Percentiles rank a stretch among this genome's conserved stretches.
phyloP scores from a whole-genome alignment of 1,140 invertebrate genomes.

The Campoletis sonorensis region DNA sequence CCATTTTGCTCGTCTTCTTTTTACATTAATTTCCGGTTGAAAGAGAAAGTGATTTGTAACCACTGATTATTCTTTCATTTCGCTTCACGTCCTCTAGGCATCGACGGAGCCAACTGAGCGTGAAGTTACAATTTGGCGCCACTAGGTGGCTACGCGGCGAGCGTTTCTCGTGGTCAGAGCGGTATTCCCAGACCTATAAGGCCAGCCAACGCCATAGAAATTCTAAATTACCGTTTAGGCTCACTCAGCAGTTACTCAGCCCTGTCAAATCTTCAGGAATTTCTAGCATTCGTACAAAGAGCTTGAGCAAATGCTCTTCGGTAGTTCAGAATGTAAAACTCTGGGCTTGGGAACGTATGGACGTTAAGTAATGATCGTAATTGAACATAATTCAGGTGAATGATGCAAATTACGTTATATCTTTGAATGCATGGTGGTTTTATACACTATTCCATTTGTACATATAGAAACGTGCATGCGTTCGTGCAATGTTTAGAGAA shows the following conservation, averaged over 20 bases:
- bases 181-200: no score
- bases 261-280: not conserved
- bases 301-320: not conserved
- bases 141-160: no score
- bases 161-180: no score
- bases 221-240: not conserved
- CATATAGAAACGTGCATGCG: conserved; percentile 22
- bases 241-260: not conserved
- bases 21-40: no score
- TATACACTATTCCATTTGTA: conserved; percentile 14
- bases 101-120: no score
- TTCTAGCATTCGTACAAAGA: not conserved
- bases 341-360: not conserved
- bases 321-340: not conserved
- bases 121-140: no score
- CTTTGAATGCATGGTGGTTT: conserved; percentile 38
- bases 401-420: conserved; percentile 66
- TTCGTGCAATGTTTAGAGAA: not conserved
- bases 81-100: no score
- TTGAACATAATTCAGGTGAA: conserved; percentile 56
- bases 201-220: no score
- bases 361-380: conserved; percentile 38
- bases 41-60: no score
- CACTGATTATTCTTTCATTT: no score
- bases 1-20: not conserved